These are phyloP conservation scores for Microchirus variegatus DNA, from an alignment of 2,797 vertebrate species.

Conservation along the genomic window DNA sequence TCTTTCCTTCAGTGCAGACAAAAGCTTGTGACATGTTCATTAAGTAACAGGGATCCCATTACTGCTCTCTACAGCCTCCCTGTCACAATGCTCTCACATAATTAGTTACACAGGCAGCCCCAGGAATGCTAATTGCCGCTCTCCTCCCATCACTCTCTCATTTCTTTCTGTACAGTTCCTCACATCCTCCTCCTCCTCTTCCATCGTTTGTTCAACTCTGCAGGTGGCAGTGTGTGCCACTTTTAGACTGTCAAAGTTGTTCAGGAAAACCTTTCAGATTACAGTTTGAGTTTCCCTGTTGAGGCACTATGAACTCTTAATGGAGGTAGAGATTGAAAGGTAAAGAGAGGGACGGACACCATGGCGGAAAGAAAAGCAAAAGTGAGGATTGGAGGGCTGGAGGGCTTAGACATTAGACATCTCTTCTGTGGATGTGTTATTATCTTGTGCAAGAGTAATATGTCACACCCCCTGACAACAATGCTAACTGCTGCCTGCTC, in stretches of 20 bases:
- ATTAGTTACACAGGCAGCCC: conserved; percentile 78
- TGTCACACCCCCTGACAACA: conserved; percentile 2
- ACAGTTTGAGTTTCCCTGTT: conserved; percentile 62
- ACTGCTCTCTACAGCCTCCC: conserved; percentile 72
- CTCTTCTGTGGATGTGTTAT: conserved; percentile 24
- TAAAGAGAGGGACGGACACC: no score
- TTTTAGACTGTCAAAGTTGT: conserved; percentile 69
- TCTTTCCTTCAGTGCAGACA: conserved; percentile 67
- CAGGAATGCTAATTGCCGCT: conserved; percentile 79
- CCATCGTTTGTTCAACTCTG: conserved; percentile 48
- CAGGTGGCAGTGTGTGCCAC: conserved; percentile 62
- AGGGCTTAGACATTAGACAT: conserved; percentile 28
- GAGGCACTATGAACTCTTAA: conserved; percentile 63
- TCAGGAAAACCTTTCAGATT: conserved; percentile 68
- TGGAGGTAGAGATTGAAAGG: conserved; percentile 21
- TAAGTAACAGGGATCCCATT: conserved; percentile 80
- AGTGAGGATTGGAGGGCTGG: conserved; percentile 8
- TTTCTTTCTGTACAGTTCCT: conserved; percentile 51
- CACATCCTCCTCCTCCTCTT: conserved; percentile 40
- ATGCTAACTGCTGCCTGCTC: conserved; percentile 12
- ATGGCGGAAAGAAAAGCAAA: conserved; percentile 32
- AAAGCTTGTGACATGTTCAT: conserved; percentile 81
- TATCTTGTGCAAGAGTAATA: conserved; percentile 23
- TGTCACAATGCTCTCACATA: conserved; percentile 79
- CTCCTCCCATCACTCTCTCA: conserved; percentile 49